A percentile compares a stretch with the other conserved stretches of the same genome.
These are phyloP conservation scores for zebrafish (Danio rerio) DNA, from an alignment of 2,113 vertebrate species.

Conservation along the genomic window DNA sequence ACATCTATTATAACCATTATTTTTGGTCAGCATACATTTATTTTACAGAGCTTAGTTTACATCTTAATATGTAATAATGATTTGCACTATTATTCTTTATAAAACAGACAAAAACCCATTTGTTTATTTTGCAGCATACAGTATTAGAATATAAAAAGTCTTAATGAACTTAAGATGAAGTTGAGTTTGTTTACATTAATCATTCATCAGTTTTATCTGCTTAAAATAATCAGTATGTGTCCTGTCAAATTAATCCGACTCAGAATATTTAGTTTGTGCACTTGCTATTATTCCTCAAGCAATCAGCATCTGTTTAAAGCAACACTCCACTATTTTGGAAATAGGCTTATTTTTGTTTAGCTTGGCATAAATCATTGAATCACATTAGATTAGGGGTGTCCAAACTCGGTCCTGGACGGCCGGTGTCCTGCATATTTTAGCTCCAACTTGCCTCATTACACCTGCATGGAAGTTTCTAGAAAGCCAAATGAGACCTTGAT, in stretches of 20 bases:
- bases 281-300: neutral
- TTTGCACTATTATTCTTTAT: constrained; percentile 47
- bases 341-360: too few relatives aligned
- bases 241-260: neutral
- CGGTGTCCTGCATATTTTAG: too few relatives aligned
- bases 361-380: too few relatives aligned
- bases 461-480: too few relatives aligned
- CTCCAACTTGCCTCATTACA: too few relatives aligned
- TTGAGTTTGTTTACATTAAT: neutral
- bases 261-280: neutral
- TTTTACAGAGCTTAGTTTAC: constrained; percentile 2
- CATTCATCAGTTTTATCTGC: neutral
- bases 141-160: constrained; percentile 15
- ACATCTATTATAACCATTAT: neutral
- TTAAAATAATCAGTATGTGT: neutral
- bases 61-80: constrained; percentile 24
- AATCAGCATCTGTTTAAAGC: neutral
- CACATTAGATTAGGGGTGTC: too few relatives aligned
- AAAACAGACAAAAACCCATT: neutral
- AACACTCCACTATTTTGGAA: too few relatives aligned
- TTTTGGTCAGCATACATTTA: neutral
- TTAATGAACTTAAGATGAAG: neutral
- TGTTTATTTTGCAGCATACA: constrained; percentile 15
- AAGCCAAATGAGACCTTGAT: too few relatives aligned
- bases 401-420: too few relatives aligned